phyloP scores from a whole-genome alignment of 2,797 vertebrate species.

The Myoxocephalus aenaeus region DNA sequence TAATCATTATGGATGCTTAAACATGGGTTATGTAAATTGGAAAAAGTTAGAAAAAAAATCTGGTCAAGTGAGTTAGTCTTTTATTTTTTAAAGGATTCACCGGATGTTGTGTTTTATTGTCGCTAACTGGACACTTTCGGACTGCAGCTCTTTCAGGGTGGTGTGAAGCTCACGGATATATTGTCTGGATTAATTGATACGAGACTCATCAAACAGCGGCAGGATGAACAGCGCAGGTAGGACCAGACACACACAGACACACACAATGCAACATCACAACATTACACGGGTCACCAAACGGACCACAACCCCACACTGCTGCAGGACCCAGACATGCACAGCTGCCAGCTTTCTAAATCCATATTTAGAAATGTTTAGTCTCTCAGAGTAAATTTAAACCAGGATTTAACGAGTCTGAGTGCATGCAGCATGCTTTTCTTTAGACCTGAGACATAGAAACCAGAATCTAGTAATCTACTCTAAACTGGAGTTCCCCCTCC shows the following conservation, averaged over 20 bases:
- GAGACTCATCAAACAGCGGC: background rate
- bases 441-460: background rate
- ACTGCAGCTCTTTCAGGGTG: background rate
- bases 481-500: background rate
- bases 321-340: background rate
- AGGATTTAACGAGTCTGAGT: background rate
- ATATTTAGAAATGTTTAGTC: too few relatives aligned
- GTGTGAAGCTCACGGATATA: background rate
- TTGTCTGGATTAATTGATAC: background rate
- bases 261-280: background rate
- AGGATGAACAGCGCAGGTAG: slow-evolving; percentile 67
- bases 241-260: background rate
- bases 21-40: background rate
- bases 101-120: background rate
- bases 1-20: background rate
- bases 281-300: background rate
- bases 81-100: background rate
- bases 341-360: too few relatives aligned
- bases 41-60: background rate
- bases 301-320: background rate
- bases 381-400: background rate
- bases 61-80: background rate
- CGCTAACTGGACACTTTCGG: background rate
- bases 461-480: too few relatives aligned
- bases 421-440: background rate